Evolutionary conservation across 2,113 vertebrate species (phyloP), one percentile per base, ranked within the genome.

Genomic region (Hylia prasina): DNA sequence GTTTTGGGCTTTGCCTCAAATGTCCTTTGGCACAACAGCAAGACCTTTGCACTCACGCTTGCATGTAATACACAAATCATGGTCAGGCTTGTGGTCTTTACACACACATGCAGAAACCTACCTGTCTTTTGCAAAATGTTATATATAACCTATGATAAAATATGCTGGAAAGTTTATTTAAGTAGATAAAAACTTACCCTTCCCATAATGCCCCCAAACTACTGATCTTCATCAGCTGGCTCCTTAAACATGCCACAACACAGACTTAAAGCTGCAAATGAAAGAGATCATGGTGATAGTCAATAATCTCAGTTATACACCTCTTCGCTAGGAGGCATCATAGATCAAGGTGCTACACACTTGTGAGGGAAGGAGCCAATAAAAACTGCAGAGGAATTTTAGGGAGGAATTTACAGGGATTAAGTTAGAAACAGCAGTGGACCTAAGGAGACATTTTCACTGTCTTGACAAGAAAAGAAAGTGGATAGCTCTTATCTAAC

Each of bases 171-270:
- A 73, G 51, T 89, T 83, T 83, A 73, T 63, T 85, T 72, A 72
- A 85, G 68, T 71, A 93, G 85, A 48, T 94, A 44, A 82, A 94
- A 85, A n/a, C 0, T 5, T 73, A n/a, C 48, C 22, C 40, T 92
- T 93, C 94, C 88, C 76, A 81, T 60, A 77, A 90, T 56, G n/a
- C 68, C 37, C 56, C 71, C 56, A 71, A 83, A 91, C 72, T 71
- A 73, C 79, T 48, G 78, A 83, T 92, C 64, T 86, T 92, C 94
- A 75, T 86, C 86, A 88, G 84, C 44, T 71, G 79, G 40, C 64
- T 96, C 56, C n/a, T 89, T 57, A 75, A 96, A 94, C 93, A 17
- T 94, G 96, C 82, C 57, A 60, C 68, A 77, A 94, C 92, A 86
- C n/a, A 88, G 80, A 75, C 83, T 83, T 70, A 64, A 63, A 90